Percentiles rank a stretch among this genome's conserved stretches.
These are phyloP conservation scores for Ypsolopha sequella DNA, from an alignment of 2,888 invertebrate species.

Conservation along the genomic window DNA sequence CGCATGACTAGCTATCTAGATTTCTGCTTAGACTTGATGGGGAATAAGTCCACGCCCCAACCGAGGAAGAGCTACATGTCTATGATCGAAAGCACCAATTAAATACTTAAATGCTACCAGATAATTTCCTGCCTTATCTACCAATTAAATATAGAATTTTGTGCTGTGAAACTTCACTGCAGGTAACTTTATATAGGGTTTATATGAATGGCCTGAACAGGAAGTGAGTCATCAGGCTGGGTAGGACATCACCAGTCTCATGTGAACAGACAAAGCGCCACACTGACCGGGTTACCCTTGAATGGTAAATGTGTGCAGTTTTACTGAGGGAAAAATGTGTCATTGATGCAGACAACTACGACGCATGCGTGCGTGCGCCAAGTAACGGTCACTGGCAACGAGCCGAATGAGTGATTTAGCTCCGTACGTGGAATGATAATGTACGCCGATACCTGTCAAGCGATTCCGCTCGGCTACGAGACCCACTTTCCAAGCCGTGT, in stretches of 20 bases:
- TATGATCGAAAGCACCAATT: constrained; percentile 4
- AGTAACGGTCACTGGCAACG: constrained; percentile 53
- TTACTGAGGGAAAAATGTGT: constrained; percentile 63
- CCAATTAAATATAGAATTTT: not conserved
- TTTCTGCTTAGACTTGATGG: constrained; percentile 25
- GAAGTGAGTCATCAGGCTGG: constrained; percentile 2
- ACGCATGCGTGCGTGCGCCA: constrained; percentile 49
- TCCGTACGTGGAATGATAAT: constrained; percentile 65
- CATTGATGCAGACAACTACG: constrained; percentile 51
- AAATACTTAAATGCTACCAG: not conserved
- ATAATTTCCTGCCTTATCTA: not conserved
- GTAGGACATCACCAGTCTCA: constrained; percentile 32
- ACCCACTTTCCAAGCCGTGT: constrained; percentile 54
- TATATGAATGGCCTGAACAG: not conserved
- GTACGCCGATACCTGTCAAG: constrained; percentile 51
- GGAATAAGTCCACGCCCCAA: constrained; percentile 31
- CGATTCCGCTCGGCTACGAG: constrained; percentile 42
- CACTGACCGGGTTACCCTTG: constrained; percentile 67
- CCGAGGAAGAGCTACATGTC: constrained; percentile 20
- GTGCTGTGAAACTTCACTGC: not conserved
- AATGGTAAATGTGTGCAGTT: constrained; percentile 65
- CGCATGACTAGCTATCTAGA: constrained; percentile 37
- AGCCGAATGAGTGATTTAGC: constrained; percentile 67
- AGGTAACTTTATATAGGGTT: not conserved
- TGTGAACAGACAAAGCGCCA: constrained; percentile 52